Evolutionary conservation across 2,113 vertebrate genomes (phyloP).

Genomic region (Tragelaphus strepsiceros): DNA sequence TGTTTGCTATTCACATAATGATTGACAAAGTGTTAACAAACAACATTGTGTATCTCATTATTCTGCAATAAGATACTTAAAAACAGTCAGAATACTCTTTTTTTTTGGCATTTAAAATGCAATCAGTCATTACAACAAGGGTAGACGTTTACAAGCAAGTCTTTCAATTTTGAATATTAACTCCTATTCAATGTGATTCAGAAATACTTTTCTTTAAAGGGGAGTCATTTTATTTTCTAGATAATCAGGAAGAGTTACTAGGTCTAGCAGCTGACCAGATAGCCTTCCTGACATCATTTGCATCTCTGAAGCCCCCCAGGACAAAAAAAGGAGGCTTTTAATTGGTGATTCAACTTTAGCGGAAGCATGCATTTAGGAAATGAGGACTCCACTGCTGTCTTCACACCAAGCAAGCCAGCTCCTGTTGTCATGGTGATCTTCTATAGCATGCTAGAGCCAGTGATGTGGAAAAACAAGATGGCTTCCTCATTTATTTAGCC

Average conservation of each 20-base stretch:
- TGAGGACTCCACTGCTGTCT: conserved; percentile 75
- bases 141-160: background rate
- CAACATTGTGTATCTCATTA: conserved; percentile 55
- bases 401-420: conserved; percentile 69
- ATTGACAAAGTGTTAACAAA: conserved; percentile 71
- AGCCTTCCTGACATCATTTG: conserved; percentile 66
- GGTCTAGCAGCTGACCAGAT: conserved; percentile 69
- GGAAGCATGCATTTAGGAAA: conserved; percentile 80
- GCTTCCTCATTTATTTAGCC: conserved; percentile 80
- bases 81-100: conserved; percentile 45
- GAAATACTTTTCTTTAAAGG: background rate
- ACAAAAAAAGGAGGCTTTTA: conserved; percentile 77
- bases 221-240: conserved; percentile 47
- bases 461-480: conserved; percentile 85
- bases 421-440: conserved; percentile 80
- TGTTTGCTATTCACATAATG: conserved; percentile 65
- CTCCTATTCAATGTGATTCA: background rate
- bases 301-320: conserved; percentile 72
- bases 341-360: conserved; percentile 78
- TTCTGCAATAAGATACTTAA: conserved; percentile 48
- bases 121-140: conserved; percentile 45
- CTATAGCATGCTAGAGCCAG: conserved; percentile 73
- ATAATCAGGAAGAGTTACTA: conserved; percentile 39
- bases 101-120: conserved; percentile 50
- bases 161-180: conserved; percentile 34